Evolutionary conservation across 2,113 vertebrate genomes (phyloP), one percentile per base, ranked within the genome.

Genomic region (Terrapene triunguis): DNA sequence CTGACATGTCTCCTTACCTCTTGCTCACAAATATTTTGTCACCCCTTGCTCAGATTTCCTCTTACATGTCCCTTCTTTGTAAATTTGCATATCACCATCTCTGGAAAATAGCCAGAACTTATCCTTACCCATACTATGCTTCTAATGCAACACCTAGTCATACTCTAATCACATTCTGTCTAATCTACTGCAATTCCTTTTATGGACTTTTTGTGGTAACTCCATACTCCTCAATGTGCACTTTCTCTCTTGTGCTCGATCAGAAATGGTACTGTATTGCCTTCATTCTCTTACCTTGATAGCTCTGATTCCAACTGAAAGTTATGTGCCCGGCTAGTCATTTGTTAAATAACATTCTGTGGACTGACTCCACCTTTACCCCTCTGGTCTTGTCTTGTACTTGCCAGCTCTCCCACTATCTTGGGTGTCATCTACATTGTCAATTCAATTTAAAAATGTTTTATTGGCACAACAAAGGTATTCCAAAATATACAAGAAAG

Each of bases 341-440:
- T 38, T 72, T 72, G 14, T 38, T 8, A 38, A 72, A 72, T 72
- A 72, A 72, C 21, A 21, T 38, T 38, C n/a, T 38, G 10, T 72
- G 65, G 17, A 72, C 35, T 22, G 35, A 72, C 35, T 38, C 35
- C n/a, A 72, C 8, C n/a, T 72, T 38, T 38, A 38, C 35, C 21
- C n/a, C 65, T 22, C 5, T 72, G 65, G 19, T 38, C n/a, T 72
- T 38, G 65, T 35, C 51, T 53, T 53, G 51, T 53, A 72, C 65
- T n/a, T 32, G 13, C n/a, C 11, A 80, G 14, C 82, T 76, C 50
- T 5, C 19, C n/a, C 13, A 90, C 29, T 3, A 62, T 0, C 9
- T 88, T 44, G 53, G 86, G 32, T 89, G 55, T 82, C 89, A 89
- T 74, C n/a, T 82, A 9, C 82, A n/a, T 91, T 88, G 50, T 84